A percentile compares a stretch with the other conserved stretches of the same genome.
These are phyloP conservation scores for Zaprionus lineosus DNA, from an alignment of 2,888 invertebrate species.

Conservation along the genomic window DNA sequence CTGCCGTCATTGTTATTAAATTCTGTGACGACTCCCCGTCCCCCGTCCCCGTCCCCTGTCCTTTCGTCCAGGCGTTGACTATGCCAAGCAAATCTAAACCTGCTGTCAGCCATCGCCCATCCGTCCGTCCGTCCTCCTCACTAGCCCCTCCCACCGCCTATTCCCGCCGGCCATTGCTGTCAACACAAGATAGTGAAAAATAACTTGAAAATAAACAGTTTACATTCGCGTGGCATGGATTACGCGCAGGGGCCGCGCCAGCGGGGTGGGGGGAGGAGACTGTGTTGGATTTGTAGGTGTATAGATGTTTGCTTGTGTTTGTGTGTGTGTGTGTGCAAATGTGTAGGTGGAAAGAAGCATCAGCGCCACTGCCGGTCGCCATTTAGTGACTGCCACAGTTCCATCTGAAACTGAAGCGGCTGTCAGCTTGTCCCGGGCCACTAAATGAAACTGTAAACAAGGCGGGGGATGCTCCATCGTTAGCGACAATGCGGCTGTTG, in stretches of 20 bases:
- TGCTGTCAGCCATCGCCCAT: slow-evolving; percentile 32
- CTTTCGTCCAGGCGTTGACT: slow-evolving; percentile 31
- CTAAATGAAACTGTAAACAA: slow-evolving; percentile 44
- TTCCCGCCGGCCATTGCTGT: slow-evolving; percentile 33
- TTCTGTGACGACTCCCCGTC: slow-evolving; percentile 40
- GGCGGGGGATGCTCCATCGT: slow-evolving; percentile 36
- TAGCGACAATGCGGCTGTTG: slow-evolving; percentile 38
- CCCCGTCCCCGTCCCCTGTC: background rate
- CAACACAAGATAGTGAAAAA: slow-evolving; percentile 61
- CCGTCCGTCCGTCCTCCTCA: background rate
- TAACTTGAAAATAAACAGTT: slow-evolving; percentile 64
- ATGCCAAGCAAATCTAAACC: slow-evolving; percentile 45
- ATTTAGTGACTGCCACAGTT: slow-evolving; percentile 13
- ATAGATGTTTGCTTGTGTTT: too few species aligned
- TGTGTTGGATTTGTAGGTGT: too few species aligned
- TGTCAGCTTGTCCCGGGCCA: slow-evolving; percentile 14
- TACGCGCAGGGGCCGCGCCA: too few species aligned
- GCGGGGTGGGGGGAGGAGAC: too few species aligned
- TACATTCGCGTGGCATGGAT: slow-evolving; percentile 40
- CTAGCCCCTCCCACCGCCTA: background rate
- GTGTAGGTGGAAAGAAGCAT: too few species aligned
- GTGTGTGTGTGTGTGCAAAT: too few species aligned
- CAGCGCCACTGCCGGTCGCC: slow-evolving; percentile 6
- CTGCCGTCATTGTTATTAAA: slow-evolving; percentile 51
- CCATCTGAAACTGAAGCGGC: slow-evolving; percentile 8